Conservation (phyloP, 2,888 invertebrate species). For the Copidosoma aretas region DNA sequence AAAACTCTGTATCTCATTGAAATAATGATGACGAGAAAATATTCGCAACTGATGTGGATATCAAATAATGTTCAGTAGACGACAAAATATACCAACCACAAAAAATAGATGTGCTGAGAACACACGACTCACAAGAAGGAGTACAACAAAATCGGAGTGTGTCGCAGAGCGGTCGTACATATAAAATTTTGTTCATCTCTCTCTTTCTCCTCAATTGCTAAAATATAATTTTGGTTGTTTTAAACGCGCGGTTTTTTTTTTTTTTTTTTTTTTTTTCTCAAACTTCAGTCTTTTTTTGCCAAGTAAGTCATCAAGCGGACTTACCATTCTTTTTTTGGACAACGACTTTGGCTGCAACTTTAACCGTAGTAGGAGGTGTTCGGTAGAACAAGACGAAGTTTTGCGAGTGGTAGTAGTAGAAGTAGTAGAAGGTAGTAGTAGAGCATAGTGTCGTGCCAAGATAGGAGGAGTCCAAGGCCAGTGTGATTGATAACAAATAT, state of each 20-base stretch:
- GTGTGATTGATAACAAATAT: constrained; percentile 63
- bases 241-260: constrained; percentile 1
- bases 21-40: background rate
- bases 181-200: constrained; percentile 23
- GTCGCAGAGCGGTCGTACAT: background rate
- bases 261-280: constrained; percentile 41
- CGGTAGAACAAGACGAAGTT: constrained; percentile 61
- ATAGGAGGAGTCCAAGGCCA: constrained; percentile 63
- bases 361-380: constrained; percentile 58
- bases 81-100: background rate
- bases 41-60: background rate
- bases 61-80: no score
- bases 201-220: constrained; percentile 38
- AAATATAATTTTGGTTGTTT: constrained; percentile 24
- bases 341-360: constrained; percentile 65
- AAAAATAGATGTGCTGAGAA: background rate
- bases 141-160: background rate
- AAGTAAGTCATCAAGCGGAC: constrained; percentile 62
- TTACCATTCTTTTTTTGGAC: constrained; percentile 65
- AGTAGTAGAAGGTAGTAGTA: constrained; percentile 56
- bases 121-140: background rate
- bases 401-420: constrained; percentile 59
- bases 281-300: constrained; percentile 48
- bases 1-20: no score
- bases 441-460: constrained; percentile 63